Evolutionary conservation across 2,888 invertebrate genomes (phyloP).

Genomic region (Euclidia mi): DNA sequence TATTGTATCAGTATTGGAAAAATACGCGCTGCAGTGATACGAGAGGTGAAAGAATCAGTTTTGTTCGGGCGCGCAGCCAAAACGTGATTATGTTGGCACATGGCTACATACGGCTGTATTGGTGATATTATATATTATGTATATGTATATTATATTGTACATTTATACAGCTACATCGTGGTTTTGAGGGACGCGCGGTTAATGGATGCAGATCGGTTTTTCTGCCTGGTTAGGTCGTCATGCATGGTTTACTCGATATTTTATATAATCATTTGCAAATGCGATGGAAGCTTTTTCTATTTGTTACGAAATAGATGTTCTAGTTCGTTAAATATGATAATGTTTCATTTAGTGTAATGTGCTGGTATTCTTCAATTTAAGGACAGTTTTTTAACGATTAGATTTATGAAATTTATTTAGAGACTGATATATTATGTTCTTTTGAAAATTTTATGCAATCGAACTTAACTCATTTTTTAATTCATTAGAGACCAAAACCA

Average conservation of each 20-base stretch:
- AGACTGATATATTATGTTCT: too few species aligned
- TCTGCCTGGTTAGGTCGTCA: slow-evolving; percentile 14
- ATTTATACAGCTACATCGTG: slow-evolving; percentile 12
- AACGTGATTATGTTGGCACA: slow-evolving; percentile 71
- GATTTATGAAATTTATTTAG: too few species aligned
- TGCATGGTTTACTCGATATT: slow-evolving; percentile 12
- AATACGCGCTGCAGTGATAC: slow-evolving; percentile 33
- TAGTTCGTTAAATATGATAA: not conserved
- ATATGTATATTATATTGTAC: not conserved
- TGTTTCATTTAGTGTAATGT: too few species aligned
- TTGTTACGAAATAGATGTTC: not conserved
- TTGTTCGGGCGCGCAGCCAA: slow-evolving; percentile 69
- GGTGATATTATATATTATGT: slow-evolving; percentile 7
- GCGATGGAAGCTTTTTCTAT: not conserved
- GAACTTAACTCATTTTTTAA: too few species aligned
- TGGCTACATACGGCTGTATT: slow-evolving; percentile 22
- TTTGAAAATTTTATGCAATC: too few species aligned
- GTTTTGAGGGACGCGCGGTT: slow-evolving; percentile 24
- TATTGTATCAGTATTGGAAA: slow-evolving; percentile 25
- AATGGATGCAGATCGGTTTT: slow-evolving; percentile 19
- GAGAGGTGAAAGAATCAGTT: slow-evolving; percentile 64
- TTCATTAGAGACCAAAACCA: too few species aligned
- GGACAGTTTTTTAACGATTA: too few species aligned
- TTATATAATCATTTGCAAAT: not conserved
- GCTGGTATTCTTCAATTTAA: too few species aligned